Evolutionary conservation across 2,113 vertebrate genomes (phyloP).

Genomic region (Erinaceus europaeus): DNA sequence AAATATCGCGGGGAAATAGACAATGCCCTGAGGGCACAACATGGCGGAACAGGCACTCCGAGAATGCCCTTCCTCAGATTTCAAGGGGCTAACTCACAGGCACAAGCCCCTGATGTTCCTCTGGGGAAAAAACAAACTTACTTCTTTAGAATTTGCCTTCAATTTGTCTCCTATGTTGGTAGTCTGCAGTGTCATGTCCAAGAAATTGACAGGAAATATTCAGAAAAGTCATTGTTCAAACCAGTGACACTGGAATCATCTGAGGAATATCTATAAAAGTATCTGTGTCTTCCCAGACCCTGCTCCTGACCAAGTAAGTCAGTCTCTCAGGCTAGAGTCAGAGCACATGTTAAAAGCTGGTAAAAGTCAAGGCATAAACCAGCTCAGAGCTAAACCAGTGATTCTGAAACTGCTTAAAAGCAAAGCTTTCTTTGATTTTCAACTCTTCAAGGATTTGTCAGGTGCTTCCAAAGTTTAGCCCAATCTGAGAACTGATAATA

Average conservation of each 20-base stretch:
- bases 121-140: neutral
- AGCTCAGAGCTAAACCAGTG: neutral
- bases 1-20: no score
- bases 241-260: neutral
- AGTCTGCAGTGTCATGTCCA: neutral
- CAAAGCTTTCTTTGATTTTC: neutral
- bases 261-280: neutral
- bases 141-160: neutral
- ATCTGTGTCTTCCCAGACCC: neutral
- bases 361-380: neutral
- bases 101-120: neutral
- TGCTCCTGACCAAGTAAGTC: neutral
- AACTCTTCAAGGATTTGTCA: neutral
- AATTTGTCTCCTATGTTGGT: neutral
- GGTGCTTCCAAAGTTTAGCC: neutral
- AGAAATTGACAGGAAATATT: neutral
- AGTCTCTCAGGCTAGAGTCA: neutral
- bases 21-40: no score
- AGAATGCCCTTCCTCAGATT: neutral
- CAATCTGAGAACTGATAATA: neutral
- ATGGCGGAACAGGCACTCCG: no score
- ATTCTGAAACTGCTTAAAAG: neutral
- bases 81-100: fast-evolving
- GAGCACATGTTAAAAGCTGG: neutral
- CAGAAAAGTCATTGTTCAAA: neutral